A percentile compares a stretch with the other conserved stretches of the same genome.
Evolutionary conservation across 2,113 vertebrate genomes (phyloP).

Genomic region (Thunnus thynnus): DNA sequence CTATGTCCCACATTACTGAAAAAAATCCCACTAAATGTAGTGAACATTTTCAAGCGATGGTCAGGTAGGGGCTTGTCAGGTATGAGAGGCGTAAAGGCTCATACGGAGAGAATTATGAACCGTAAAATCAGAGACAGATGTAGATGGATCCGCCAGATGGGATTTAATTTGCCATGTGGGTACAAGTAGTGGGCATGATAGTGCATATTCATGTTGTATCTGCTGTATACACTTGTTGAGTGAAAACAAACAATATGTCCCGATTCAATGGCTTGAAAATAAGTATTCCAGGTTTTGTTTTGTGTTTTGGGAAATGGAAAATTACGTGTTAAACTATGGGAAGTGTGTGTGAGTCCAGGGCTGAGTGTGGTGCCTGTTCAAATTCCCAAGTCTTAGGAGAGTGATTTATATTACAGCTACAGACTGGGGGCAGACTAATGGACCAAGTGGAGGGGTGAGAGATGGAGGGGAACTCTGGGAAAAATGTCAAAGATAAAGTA

Average conservation of each 20-base stretch:
- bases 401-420: slow-evolving; percentile 48
- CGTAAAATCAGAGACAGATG: slow-evolving; percentile 56
- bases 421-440: neutral
- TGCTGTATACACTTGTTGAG: neutral
- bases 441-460: slow-evolving; percentile 15
- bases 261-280: neutral
- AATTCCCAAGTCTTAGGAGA: neutral
- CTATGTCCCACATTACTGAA: neutral
- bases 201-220: neutral
- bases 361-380: slow-evolving; percentile 7
- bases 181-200: neutral
- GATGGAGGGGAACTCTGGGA: slow-evolving; percentile 35
- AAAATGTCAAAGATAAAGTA: slow-evolving; percentile 40
- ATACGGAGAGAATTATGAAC: slow-evolving; percentile 46
- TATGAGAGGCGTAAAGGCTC: slow-evolving; percentile 12
- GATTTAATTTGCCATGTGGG: slow-evolving; percentile 7
- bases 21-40: neutral
- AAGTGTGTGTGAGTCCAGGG: slow-evolving; percentile 8
- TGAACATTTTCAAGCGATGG: neutral
- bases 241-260: neutral
- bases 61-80: slow-evolving; percentile 20
- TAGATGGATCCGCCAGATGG: slow-evolving; percentile 54
- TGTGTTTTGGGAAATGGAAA: neutral
- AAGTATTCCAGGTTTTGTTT: neutral
- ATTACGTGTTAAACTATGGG: neutral